These are phyloP conservation scores for Acridotheres tristis DNA, from an alignment of 2,797 vertebrate genomes.

Conservation along the genomic window DNA sequence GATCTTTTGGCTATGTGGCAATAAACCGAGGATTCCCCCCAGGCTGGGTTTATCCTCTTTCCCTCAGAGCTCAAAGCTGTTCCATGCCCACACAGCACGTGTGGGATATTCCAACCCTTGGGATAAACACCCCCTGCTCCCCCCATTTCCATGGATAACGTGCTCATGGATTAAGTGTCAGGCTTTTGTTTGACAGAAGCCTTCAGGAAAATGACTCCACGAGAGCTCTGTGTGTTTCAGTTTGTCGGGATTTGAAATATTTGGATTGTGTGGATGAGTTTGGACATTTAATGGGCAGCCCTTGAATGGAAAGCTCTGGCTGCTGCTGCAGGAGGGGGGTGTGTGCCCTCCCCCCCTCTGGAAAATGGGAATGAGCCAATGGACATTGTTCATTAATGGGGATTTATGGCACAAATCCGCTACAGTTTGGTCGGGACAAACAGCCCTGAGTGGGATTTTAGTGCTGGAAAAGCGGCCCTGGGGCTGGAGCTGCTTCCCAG, in stretches of 20 bases:
- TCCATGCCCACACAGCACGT: rapidly evolving
- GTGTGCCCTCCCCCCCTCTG: background rate
- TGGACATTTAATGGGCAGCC: background rate
- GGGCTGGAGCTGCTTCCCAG: background rate
- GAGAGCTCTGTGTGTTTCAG: background rate
- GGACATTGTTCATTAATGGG: background rate
- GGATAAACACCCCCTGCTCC: background rate
- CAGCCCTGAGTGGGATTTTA: background rate
- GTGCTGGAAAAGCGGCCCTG: background rate
- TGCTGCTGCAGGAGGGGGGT: background rate
- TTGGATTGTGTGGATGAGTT: background rate
- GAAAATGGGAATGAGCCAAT: background rate
- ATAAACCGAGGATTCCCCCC: rapidly evolving
- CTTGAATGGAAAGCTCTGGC: background rate
- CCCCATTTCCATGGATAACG: rapidly evolving
- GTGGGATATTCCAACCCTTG: background rate
- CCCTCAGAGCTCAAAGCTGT: background rate
- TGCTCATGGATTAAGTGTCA: background rate
- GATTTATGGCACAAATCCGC: conserved; percentile 23
- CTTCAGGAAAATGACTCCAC: background rate
- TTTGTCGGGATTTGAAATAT: background rate
- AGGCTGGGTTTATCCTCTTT: background rate
- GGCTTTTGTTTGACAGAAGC: background rate
- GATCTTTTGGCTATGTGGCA: background rate
- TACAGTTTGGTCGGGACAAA: background rate